phyloP scores from a whole-genome alignment of 2,888 invertebrate species.

The Didymodactylos carnosus region DNA sequence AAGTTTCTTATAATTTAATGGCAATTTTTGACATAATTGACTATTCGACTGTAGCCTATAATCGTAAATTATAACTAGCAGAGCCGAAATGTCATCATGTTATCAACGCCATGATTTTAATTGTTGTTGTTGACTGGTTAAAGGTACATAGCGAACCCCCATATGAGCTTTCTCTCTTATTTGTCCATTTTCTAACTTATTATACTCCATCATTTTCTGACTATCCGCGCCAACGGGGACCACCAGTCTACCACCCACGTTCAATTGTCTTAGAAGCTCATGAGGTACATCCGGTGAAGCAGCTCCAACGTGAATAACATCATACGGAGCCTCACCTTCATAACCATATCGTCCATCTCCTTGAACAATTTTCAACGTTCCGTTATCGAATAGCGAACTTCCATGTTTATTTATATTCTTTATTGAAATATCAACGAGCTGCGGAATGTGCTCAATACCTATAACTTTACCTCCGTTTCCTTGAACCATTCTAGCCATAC shows the following conservation, averaged over 20 bases:
- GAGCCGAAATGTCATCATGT: too few species aligned
- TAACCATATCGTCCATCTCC: conserved; percentile 33
- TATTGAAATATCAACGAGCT: conserved; percentile 42
- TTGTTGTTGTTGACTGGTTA: conserved; percentile 62
- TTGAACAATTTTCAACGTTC: conserved; percentile 7
- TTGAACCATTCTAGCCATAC: conserved; percentile 33
- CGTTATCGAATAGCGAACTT: conserved; percentile 10
- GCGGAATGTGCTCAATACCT: conserved; percentile 34
- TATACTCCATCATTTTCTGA: conserved; percentile 29
- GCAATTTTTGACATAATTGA: too few species aligned
- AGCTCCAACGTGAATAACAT: conserved; percentile 36
- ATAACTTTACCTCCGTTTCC: conserved; percentile 27
- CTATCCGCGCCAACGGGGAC: conserved; percentile 53
- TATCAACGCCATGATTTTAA: too few species aligned
- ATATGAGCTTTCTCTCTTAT: conserved; percentile 55
- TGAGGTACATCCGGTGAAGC: conserved; percentile 33
- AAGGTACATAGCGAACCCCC: conserved; percentile 87
- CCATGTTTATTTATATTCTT: conserved; percentile 46
- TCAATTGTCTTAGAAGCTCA: conserved; percentile 62
- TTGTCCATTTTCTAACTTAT: conserved; percentile 61
- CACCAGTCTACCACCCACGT: conserved; percentile 70
- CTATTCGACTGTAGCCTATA: too few species aligned
- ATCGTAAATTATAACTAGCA: too few species aligned
- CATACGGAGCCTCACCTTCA: conserved; percentile 27
- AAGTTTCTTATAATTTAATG: too few species aligned